A percentile compares a stretch with the other conserved stretches of the same genome.
Evolutionary conservation across 2,797 vertebrate species (phyloP).

Genomic region (Anolis apletophallus): DNA sequence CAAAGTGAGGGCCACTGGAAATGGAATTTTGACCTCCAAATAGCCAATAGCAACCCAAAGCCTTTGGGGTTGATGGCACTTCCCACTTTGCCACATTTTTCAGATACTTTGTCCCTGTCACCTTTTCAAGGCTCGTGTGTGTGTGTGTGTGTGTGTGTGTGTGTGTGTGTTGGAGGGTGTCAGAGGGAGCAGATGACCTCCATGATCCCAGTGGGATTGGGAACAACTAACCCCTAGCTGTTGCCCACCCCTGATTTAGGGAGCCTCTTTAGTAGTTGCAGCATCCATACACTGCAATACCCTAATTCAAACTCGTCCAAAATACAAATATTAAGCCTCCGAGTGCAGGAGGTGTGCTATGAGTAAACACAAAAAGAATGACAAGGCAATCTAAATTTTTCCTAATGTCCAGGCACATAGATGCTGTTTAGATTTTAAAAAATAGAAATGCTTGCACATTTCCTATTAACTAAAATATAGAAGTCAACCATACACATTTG

Average conservation of each 20-base stretch:
- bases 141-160: no score
- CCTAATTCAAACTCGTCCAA: background rate
- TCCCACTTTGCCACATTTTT: no score
- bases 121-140: no score
- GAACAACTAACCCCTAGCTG: no score
- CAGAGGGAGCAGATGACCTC: no score
- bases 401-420: constrained; percentile 25
- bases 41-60: no score
- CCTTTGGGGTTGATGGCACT: no score
- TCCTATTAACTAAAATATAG: background rate
- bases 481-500: background rate
- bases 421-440: constrained; percentile 17
- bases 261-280: background rate
- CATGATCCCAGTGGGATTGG: no score
- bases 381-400: constrained; percentile 34
- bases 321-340: background rate
- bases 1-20: no score
- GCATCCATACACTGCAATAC: background rate
- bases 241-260: background rate
- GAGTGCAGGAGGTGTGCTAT: constrained; percentile 45
- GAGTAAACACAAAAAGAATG: constrained; percentile 43
- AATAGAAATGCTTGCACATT: background rate
- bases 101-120: no score
- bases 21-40: no score
- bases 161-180: no score